Evolutionary conservation across 1,140 invertebrate species (phyloP).

Genomic region (Solen grandis): DNA sequence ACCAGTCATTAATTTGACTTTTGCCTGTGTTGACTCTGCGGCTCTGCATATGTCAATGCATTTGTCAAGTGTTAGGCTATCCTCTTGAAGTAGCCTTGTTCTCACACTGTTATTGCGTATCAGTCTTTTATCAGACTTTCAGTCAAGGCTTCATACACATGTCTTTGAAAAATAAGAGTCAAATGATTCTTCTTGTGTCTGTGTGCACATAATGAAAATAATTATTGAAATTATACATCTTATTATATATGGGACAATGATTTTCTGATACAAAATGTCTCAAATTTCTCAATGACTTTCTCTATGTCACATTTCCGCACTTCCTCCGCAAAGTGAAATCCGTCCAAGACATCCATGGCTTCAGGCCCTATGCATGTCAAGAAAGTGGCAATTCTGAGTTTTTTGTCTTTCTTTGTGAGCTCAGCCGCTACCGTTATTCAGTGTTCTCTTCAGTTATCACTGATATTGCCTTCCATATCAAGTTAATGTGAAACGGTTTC

Average conservation of each 20-base stretch:
- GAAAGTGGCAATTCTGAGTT: neutral
- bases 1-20: neutral
- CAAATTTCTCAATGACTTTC: slow-evolving; percentile 37
- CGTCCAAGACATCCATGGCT: slow-evolving; percentile 48
- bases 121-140: slow-evolving; percentile 7
- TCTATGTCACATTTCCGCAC: slow-evolving; percentile 22
- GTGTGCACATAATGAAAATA: neutral
- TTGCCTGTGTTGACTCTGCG: neutral
- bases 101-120: neutral
- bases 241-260: no score
- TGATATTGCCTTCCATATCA: slow-evolving; percentile 1
- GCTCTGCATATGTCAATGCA: slow-evolving; percentile 28
- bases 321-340: slow-evolving; percentile 33
- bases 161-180: slow-evolving; percentile 19
- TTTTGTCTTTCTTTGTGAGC: neutral
- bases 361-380: slow-evolving; percentile 43
- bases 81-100: slow-evolving; percentile 11
- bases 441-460: slow-evolving; percentile 13
- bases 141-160: neutral
- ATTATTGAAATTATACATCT: no score
- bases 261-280: slow-evolving; percentile 51
- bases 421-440: neutral
- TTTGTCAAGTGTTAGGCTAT: neutral
- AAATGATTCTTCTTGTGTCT: slow-evolving; percentile 1
- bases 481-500: slow-evolving; percentile 6